A percentile compares a stretch with the other conserved stretches of the same genome.
phyloP scores from a whole-genome alignment of 2,888 invertebrate genomes.

The Drosophila mayaguana region DNA sequence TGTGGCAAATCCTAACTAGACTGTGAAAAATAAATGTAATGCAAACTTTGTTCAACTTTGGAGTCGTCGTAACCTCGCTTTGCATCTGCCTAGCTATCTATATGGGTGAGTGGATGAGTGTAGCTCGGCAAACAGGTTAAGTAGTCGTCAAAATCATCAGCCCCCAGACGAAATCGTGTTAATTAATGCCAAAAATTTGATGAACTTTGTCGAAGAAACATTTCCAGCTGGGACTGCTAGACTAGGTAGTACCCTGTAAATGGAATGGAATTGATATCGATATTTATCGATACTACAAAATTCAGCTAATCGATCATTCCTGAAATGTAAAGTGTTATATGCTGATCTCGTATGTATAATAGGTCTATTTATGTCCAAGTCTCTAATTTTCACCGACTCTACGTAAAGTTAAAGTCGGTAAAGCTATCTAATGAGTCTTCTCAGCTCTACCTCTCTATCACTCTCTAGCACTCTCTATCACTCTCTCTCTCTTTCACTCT shows the following conservation, averaged over 20 bases:
- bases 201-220: not conserved
- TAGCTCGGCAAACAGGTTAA: constrained; percentile 66
- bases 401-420: not conserved
- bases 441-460: not conserved
- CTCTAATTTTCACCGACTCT: not conserved
- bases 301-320: not conserved
- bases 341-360: too few relatives aligned
- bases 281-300: not conserved
- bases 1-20: constrained; percentile 66
- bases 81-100: not conserved
- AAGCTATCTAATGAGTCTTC: not conserved
- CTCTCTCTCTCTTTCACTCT: not conserved
- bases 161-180: constrained; percentile 56
- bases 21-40: constrained; percentile 76
- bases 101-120: constrained; percentile 39
- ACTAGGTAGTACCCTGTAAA: constrained; percentile 4
- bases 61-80: constrained; percentile 54
- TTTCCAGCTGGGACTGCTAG: not conserved
- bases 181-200: constrained; percentile 66
- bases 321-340: not conserved
- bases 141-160: constrained; percentile 16
- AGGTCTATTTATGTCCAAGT: not conserved
- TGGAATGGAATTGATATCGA: not conserved
- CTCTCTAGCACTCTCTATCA: too few relatives aligned
- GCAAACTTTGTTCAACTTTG: constrained; percentile 48